phyloP scores from a whole-genome alignment of 2,888 invertebrate species.

The Amblyjoppa proteus region DNA sequence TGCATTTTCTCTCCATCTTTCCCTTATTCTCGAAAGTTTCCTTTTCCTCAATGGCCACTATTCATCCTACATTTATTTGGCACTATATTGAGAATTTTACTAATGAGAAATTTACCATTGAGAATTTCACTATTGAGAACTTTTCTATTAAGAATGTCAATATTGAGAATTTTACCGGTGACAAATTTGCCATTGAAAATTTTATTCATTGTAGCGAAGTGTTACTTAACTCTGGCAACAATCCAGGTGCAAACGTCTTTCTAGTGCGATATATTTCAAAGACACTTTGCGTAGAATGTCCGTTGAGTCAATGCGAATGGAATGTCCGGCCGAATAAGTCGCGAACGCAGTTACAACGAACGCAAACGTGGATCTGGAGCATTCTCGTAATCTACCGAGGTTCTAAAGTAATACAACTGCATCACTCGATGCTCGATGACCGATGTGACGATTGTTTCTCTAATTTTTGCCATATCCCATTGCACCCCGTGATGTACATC shows the following conservation, averaged over 20 bases:
- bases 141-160: no score
- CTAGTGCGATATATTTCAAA: background rate
- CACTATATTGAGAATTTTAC: background rate
- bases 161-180: background rate
- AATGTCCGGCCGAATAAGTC: background rate
- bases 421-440: no score
- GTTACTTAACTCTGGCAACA: background rate
- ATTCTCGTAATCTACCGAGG: background rate
- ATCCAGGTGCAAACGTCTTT: background rate
- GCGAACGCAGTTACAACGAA: background rate
- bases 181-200: no score
- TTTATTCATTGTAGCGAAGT: background rate
- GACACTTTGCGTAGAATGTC: background rate
- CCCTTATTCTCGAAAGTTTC: constrained; percentile 11
- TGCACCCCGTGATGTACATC: no score
- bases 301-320: background rate
- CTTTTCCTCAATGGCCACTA: constrained; percentile 1
- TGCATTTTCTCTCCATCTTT: constrained; percentile 13
- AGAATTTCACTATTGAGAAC: no score
- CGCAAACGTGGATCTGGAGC: background rate
- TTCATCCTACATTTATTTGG: constrained; percentile 2
- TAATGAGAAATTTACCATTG: no score
- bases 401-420: background rate
- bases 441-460: no score
- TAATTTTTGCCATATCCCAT: no score